Conservation (phyloP, 92 coral and sea anemone species). For the Ricordea florida region DNA sequence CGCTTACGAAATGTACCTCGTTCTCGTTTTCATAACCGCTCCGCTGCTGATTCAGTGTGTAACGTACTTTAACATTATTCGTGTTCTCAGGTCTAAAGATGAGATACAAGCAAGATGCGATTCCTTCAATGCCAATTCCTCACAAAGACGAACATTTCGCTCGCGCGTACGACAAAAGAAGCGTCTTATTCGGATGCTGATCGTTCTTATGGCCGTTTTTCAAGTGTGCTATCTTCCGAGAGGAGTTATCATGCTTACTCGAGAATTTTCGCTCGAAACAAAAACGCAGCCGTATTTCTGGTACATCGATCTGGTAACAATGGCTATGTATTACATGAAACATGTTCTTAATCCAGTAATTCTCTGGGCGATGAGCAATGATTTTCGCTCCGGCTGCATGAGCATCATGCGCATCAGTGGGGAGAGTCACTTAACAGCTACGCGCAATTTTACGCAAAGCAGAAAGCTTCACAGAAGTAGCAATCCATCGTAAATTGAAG, state of each 20-base stretch:
- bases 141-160: constrained; percentile 18
- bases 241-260: constrained; percentile 54
- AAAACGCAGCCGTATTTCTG: neutral
- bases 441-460: too few species aligned
- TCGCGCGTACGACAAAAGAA: neutral
- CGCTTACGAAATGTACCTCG: constrained; percentile 44
- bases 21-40: constrained; percentile 30
- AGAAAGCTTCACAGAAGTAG: too few species aligned
- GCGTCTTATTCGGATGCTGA: constrained; percentile 62
- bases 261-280: constrained; percentile 22
- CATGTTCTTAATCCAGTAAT: constrained; percentile 41
- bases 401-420: too few species aligned
- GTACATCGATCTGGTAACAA: constrained; percentile 2
- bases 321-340: constrained; percentile 25
- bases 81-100: constrained; percentile 38
- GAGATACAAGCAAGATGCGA: constrained; percentile 17
- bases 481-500: too few species aligned
- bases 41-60: constrained; percentile 61
- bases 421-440: too few species aligned
- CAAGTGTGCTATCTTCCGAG: constrained; percentile 76
- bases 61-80: constrained; percentile 54
- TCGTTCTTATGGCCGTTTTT: constrained; percentile 48
- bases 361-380: constrained; percentile 44
- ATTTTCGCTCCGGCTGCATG: constrained; percentile 18
- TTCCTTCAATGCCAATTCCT: neutral